Conservation (phyloP, 2,888 invertebrate genomes). For the Uloborus plumipes region DNA sequence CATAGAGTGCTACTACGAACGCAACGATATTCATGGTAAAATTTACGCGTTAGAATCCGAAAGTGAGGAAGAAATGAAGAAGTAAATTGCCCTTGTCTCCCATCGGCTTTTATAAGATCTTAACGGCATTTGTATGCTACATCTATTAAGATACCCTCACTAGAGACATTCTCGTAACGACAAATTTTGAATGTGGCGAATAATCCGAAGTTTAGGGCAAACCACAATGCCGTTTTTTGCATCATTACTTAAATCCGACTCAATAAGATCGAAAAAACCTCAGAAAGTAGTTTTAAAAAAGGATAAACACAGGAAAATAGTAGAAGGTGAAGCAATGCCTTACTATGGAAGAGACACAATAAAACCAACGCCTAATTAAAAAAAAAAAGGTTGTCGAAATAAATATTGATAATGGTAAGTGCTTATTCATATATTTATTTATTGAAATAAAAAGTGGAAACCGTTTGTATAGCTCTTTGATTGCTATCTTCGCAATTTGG, state of each 20-base stretch:
- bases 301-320: background rate
- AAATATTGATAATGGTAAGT: conserved; percentile 38
- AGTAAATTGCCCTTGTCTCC: too few relatives aligned
- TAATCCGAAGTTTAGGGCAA: conserved; percentile 11
- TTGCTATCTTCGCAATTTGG: conserved; percentile 34
- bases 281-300: conserved; percentile 26
- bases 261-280: conserved; percentile 23
- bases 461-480: conserved; percentile 25
- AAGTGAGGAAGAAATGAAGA: too few relatives aligned
- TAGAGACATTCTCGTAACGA: too few relatives aligned
- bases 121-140: conserved; percentile 30
- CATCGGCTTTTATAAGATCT: too few relatives aligned
- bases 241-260: conserved; percentile 17
- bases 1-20: too few relatives aligned
- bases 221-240: conserved; percentile 27
- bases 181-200: too few relatives aligned
- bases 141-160: conserved; percentile 25
- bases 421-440: too few relatives aligned
- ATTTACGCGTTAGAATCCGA: too few relatives aligned
- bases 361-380: conserved; percentile 41
- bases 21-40: too few relatives aligned
- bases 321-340: background rate
- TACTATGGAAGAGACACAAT: background rate
- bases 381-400: conserved; percentile 27
- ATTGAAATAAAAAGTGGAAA: conserved; percentile 37